phyloP scores from a whole-genome alignment of 2,113 vertebrate genomes.

The Campylomormyrus tamandua region DNA sequence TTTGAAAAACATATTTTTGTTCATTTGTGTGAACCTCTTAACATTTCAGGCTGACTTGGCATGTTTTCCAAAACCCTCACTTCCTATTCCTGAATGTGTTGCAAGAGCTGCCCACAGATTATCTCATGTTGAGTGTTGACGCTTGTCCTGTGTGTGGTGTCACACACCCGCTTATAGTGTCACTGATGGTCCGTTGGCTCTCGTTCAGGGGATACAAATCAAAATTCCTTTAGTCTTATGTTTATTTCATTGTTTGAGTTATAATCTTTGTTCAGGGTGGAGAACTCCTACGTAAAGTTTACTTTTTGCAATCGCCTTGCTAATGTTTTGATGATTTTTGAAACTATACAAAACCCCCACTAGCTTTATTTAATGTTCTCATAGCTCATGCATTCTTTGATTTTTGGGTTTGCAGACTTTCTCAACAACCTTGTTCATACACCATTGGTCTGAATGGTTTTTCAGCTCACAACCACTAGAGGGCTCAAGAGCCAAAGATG shows the following conservation, averaged over 20 bases:
- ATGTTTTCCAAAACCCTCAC: not conserved
- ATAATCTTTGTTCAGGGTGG: not conserved
- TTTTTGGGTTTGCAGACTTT: not conserved
- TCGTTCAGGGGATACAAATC: not conserved
- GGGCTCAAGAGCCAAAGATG: constrained; percentile 5
- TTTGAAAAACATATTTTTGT: not conserved
- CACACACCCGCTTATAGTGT: not conserved
- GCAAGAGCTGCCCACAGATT: not conserved
- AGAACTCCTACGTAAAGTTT: not conserved
- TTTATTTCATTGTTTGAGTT: not conserved
- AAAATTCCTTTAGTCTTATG: not conserved
- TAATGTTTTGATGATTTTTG: not conserved
- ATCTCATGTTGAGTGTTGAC: not conserved
- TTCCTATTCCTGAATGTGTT: not conserved
- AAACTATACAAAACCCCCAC: not conserved
- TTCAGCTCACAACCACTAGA: not conserved
- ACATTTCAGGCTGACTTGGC: not conserved
- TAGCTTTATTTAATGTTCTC: not conserved
- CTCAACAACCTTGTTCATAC: not conserved
- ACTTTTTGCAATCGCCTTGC: not conserved
- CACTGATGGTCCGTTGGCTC: not conserved
- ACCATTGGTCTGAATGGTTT: not conserved
- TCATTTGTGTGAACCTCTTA: not conserved
- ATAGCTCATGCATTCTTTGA: not conserved
- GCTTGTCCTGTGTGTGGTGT: not conserved